Evolutionary conservation across 1,140 invertebrate genomes (phyloP), one percentile per base, ranked within the genome.

Genomic region (Steinernema khuongi): DNA sequence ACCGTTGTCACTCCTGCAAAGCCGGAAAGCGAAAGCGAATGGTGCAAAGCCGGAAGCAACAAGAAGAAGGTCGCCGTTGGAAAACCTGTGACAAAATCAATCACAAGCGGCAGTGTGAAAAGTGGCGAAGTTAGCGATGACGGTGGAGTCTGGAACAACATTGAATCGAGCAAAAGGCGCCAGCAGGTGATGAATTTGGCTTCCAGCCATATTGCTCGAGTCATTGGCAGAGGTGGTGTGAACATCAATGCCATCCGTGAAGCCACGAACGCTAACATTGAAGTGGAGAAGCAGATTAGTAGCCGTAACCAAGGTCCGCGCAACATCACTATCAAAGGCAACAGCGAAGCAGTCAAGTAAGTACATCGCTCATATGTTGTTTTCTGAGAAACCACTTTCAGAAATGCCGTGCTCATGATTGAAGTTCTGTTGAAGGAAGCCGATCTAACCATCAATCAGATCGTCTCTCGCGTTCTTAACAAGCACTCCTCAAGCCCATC

Each of bases 211-310:
- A 33, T 31, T n/a, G 70, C 76, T 18, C 69, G 76, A 41, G 76
- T 77, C 18, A 77, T 77, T 33, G 76, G 76, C 30, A 44, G 75
- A 19, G 67, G 70, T 1, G 76, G 76, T 72, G 28, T 69, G 11
- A 77, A 77, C 33, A 77, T 84, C 74, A 83, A 84, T 36, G 76
- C 82, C 14, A 85, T 85, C 60, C 50, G 83, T 32, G 83, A 85
- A 71, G 82, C 80, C 22, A 84, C 82, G 68, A 71, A 74, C 31
- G 81, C 82, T 2, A 72, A 76, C 18, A 81, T 85, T 29, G 82
- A 85, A 77, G 70, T 78, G n/a, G 60, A 85, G 41, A 83, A 82
- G 36, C 69, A 72, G 41, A 26, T 30, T 1, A 72, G 69, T 7
- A 31, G 76, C 11, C 44, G 80, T n/a, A 78, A 85, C 22, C 79